Percentiles rank a stretch among this genome's conserved stretches.
Evolutionary conservation across 2,888 invertebrate species (phyloP).

Genomic region (Machimus atricapillus): DNA sequence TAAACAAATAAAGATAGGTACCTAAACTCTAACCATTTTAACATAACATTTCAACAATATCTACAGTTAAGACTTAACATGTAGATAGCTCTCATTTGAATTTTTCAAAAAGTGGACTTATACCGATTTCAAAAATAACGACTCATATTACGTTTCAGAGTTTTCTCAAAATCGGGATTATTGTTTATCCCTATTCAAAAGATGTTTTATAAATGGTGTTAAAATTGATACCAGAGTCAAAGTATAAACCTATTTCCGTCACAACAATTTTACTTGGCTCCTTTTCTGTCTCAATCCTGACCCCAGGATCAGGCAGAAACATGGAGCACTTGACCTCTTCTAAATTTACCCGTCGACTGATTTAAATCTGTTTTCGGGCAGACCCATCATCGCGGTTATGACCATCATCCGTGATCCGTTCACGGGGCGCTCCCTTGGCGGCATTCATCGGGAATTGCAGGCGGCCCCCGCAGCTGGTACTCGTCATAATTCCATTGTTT

Average conservation of each 20-base stretch:
- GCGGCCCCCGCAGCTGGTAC: slow-evolving; percentile 38
- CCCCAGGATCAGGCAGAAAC: not conserved
- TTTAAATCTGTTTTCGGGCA: slow-evolving; percentile 35
- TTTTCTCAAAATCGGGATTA: too few species aligned
- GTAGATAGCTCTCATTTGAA: too few species aligned
- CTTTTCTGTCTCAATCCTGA: not conserved
- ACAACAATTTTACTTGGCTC: not conserved
- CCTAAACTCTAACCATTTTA: too few species aligned
- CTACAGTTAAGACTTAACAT: too few species aligned
- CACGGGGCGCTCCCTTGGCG: not conserved
- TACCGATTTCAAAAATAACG: too few species aligned
- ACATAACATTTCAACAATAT: too few species aligned
- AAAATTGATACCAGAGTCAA: not conserved
- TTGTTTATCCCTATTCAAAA: too few species aligned
- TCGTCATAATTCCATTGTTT: slow-evolving; percentile 46
- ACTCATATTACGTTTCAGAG: too few species aligned
- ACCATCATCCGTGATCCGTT: not conserved
- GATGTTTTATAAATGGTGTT: not conserved
- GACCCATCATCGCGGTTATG: not conserved
- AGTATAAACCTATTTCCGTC: not conserved
- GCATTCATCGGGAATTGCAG: not conserved
- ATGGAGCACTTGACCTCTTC: slow-evolving; percentile 33
- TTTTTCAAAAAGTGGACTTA: too few species aligned
- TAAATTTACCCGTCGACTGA: slow-evolving; percentile 23
- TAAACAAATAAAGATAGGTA: too few species aligned